Conservation (phyloP, 2,113 vertebrate genomes). For the Dasyprocta punctata region DNA sequence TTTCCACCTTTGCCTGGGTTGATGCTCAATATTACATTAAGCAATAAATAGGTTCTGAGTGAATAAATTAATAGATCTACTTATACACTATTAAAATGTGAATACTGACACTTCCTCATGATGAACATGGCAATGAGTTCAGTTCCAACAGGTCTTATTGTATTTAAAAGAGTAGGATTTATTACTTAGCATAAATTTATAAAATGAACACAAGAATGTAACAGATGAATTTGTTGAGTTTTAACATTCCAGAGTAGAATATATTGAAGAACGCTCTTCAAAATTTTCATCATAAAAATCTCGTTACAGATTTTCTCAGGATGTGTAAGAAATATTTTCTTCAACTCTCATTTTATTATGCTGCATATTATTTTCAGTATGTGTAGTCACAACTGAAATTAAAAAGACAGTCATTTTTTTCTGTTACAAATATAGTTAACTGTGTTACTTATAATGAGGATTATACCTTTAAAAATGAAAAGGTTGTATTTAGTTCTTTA, state of each 20-base stretch:
- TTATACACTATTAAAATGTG: background rate
- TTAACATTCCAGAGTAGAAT: background rate
- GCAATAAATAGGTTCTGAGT: background rate
- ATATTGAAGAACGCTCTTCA: background rate
- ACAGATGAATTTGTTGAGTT: background rate
- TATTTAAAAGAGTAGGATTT: background rate
- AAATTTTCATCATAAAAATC: background rate
- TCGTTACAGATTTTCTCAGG: background rate
- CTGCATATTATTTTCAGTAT: background rate
- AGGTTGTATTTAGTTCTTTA: background rate
- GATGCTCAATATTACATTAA: background rate
- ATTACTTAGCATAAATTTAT: background rate
- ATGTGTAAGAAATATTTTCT: background rate
- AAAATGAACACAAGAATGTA: background rate
- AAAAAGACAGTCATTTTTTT: background rate
- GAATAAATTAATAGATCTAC: background rate
- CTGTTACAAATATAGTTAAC: background rate
- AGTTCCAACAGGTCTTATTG: background rate
- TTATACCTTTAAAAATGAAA: conserved; percentile 28
- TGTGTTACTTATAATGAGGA: background rate
- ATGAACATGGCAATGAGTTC: background rate
- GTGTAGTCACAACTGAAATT: background rate
- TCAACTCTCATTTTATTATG: background rate
- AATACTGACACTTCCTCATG: background rate
- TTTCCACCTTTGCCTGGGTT: background rate